phyloP scores from a whole-genome alignment of 2,113 vertebrate species.

The Colinus virginianus region DNA sequence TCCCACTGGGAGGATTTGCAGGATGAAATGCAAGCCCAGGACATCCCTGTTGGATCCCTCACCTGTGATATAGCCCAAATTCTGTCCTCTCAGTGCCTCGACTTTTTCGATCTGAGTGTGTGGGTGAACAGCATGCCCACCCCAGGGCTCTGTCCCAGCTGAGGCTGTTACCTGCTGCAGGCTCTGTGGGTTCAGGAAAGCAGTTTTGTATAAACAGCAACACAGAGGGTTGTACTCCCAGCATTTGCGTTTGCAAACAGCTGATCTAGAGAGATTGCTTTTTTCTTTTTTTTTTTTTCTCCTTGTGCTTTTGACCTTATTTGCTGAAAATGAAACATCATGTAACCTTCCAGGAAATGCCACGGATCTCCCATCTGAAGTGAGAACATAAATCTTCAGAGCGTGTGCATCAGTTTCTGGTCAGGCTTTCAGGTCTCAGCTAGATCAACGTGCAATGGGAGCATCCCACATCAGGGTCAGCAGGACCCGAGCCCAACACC shows the following conservation, averaged over 20 bases:
- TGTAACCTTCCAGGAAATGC: constrained; percentile 15
- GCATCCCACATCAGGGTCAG: neutral
- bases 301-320: constrained; percentile 35
- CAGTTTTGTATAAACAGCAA: neutral
- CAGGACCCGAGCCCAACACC: neutral
- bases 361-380: neutral
- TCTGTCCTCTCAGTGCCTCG: neutral
- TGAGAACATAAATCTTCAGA: neutral
- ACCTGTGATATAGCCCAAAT: neutral
- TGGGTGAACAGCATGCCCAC: neutral
- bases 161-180: neutral
- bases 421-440: neutral
- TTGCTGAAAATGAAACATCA: constrained; percentile 26
- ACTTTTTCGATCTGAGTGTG: neutral
- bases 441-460: neutral
- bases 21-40: neutral
- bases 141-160: neutral
- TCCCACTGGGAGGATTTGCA: neutral
- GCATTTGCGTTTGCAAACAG: constrained; percentile 6
- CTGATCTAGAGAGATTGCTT: neutral
- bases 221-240: neutral
- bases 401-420: neutral
- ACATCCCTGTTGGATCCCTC: neutral
- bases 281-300: neutral
- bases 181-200: neutral